Percentiles rank a stretch among this genome's conserved stretches.
Evolutionary conservation across 2,113 vertebrate species (phyloP).

Genomic region (Desmodus rotundus): DNA sequence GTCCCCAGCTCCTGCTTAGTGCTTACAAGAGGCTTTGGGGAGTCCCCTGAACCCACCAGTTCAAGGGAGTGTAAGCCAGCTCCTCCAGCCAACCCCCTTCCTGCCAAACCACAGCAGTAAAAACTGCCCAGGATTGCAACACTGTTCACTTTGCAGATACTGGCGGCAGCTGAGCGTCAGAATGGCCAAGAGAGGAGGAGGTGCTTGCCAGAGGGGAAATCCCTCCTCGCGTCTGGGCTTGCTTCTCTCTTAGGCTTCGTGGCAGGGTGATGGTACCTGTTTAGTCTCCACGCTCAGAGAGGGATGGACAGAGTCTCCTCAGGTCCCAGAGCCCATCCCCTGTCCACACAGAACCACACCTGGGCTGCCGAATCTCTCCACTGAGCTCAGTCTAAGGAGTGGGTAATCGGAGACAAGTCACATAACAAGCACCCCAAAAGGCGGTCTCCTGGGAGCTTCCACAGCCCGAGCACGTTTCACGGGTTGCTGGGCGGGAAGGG

Average conservation of each 20-base stretch:
- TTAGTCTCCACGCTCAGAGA: fast-evolving
- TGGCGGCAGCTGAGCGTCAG: neutral
- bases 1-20: neutral
- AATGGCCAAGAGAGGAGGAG: neutral
- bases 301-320: neutral
- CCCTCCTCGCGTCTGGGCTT: neutral
- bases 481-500: fast-evolving
- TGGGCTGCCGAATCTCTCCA: neutral
- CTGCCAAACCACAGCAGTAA: neutral
- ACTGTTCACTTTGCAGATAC: neutral
- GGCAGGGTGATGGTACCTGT: fast-evolving
- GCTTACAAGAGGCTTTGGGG: fast-evolving
- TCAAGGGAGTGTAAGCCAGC: neutral
- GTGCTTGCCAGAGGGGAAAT: neutral
- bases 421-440: neutral
- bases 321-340: too few relatives aligned
- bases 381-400: neutral
- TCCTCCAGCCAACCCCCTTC: neutral
- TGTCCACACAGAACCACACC: neutral
- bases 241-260: fast-evolving
- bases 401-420: neutral
- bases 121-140: fast-evolving
- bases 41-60: neutral
- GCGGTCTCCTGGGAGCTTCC: fast-evolving
- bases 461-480: neutral